phyloP scores from a whole-genome alignment of 2,113 vertebrate species.

The Callospermophilus lateralis region DNA sequence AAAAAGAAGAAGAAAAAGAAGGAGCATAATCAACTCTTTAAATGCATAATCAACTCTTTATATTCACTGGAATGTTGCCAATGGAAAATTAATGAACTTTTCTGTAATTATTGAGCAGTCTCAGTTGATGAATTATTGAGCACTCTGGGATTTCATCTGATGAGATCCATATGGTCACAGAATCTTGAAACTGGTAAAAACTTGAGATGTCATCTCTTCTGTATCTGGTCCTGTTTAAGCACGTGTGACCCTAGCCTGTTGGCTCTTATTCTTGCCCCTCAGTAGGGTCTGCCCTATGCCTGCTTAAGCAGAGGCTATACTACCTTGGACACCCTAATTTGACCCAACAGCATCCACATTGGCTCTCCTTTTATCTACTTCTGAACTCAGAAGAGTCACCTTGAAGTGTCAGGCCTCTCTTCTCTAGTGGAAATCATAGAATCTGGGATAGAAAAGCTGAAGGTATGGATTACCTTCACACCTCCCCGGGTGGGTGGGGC shows the following conservation, averaged over 20 bases:
- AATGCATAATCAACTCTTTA: slow-evolving; percentile 20
- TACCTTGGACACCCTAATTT: neutral
- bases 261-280: rapidly evolving
- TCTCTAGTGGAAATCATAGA: neutral
- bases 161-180: neutral
- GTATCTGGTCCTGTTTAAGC: neutral
- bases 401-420: neutral
- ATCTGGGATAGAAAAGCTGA: neutral
- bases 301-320: rapidly evolving
- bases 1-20: neutral
- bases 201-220: neutral
- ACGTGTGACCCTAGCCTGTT: rapidly evolving
- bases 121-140: slow-evolving; percentile 30
- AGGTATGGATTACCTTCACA: neutral
- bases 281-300: neutral
- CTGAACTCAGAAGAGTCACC: neutral
- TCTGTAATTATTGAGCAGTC: slow-evolving; percentile 42
- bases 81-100: slow-evolving; percentile 62
- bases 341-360: neutral
- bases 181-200: neutral
- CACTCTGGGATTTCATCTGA: slow-evolving; percentile 8
- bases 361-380: neutral
- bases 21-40: neutral
- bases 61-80: slow-evolving; percentile 39
- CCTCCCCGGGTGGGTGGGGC: rapidly evolving